These are phyloP conservation scores for Virgularia gustaviana DNA, from an alignment of 92 coral and sea anemone genomes.

Conservation along the genomic window DNA sequence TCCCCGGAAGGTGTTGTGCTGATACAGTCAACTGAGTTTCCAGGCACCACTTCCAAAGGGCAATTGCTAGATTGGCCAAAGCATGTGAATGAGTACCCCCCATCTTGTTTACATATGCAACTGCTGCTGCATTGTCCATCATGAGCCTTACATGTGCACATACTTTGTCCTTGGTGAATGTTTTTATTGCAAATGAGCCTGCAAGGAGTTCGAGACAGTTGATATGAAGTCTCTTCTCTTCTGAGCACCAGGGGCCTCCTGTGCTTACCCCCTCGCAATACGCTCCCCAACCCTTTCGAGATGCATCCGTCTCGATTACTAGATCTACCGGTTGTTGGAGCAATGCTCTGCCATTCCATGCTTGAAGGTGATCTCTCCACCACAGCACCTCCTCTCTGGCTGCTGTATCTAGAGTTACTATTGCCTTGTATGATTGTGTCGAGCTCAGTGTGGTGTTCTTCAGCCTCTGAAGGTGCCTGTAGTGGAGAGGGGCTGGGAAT, in stretches of 20 bases:
- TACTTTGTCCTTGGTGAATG: slow-evolving; percentile 31
- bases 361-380: slow-evolving; percentile 40
- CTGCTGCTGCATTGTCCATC: slow-evolving; percentile 41
- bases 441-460: slow-evolving; percentile 30
- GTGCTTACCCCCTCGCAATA: slow-evolving; percentile 39
- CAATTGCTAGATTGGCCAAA: slow-evolving; percentile 26
- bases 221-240: slow-evolving; percentile 26
- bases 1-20: slow-evolving; percentile 22
- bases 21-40: not conserved
- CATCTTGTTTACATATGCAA: slow-evolving; percentile 40
- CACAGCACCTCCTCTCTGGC: slow-evolving; percentile 20
- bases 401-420: not conserved
- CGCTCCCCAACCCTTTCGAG: slow-evolving; percentile 48
- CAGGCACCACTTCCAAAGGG: slow-evolving; percentile 54
- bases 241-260: slow-evolving; percentile 27
- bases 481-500: slow-evolving; percentile 55
- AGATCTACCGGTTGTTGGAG: slow-evolving; percentile 36
- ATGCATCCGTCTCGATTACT: slow-evolving; percentile 51
- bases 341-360: slow-evolving; percentile 44
- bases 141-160: slow-evolving; percentile 23
- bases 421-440: slow-evolving; percentile 35
- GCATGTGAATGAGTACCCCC: slow-evolving; percentile 46
- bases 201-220: too few species aligned
- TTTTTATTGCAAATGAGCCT: too few species aligned
- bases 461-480: slow-evolving; percentile 39